Evolutionary conservation across 2,888 invertebrate genomes (phyloP), one percentile per base, ranked within the genome.

Genomic region (Folsomia candida): DNA sequence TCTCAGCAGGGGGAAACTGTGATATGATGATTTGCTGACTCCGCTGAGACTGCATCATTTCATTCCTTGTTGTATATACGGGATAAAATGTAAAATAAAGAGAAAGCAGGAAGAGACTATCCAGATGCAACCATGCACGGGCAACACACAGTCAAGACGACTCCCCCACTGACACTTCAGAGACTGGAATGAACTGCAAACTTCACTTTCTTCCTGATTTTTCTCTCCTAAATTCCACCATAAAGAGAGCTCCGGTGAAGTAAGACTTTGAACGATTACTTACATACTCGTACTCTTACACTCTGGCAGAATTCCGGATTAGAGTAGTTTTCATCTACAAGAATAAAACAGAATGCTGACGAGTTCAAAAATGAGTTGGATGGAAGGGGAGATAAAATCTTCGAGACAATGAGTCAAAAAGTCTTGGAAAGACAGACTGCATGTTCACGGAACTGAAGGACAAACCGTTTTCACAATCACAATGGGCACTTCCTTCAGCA

Each of bases 141-240:
- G 37, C 37, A 37, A 14, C 37, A 37, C 37, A 37, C 37, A 37
- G 4, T 37, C 14, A 20, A 4, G 11, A n/a, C 29, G 18, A 61
- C 61, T 61, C 61, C 61, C 61, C 27, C 28, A 61, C 20, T 26
- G 28, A 29, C 61, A 61, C 61, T 61, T 28, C 25, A 59, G 59
- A 25, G 29, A 61, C 26, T 28, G n/a, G 61, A 28, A 61, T 61
- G 61, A 61, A 28, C 61, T 61, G 61, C 61, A 26, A 61, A 61
- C 28, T 54, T 54, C 4, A n/a, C 20, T 54, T 18, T 6, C 54
- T 54, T 6, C 20, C 20, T 14, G 6, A 37, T 14, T 54, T 54
- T 22, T 14, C 4, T 54, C 54, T 54, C 6, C 6, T 54, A n/a
- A n/a, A n/a, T n/a, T n/a, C n/a, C n/a, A n/a, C 22, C 4, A 54